A percentile compares a stretch with the other conserved stretches of the same genome.
These are phyloP conservation scores for Ricordea florida DNA, from an alignment of 92 coral and sea anemone genomes.

Conservation along the genomic window DNA sequence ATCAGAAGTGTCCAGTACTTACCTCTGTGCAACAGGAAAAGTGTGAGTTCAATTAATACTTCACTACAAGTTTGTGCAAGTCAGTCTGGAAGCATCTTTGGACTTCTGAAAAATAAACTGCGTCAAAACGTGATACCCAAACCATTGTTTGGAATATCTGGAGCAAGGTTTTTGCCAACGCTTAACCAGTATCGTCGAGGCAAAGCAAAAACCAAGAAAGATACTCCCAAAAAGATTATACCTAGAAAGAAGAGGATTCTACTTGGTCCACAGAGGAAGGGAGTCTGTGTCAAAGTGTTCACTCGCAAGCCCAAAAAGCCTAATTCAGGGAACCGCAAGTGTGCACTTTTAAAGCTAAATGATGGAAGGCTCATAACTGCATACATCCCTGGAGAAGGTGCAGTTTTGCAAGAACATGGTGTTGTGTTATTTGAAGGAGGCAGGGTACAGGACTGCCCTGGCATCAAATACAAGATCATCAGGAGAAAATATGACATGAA, in stretches of 20 bases:
- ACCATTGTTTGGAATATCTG: conserved; percentile 3
- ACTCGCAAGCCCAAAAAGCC: conserved; percentile 96
- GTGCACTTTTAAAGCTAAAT: conserved; percentile 88
- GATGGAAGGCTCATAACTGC: conserved; percentile 94
- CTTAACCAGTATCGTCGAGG: conserved; percentile 84
- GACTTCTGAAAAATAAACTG: background rate
- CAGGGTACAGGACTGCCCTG: conserved; percentile 97
- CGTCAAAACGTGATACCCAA: background rate
- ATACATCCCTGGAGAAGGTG: conserved; percentile 91
- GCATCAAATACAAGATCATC: conserved; percentile 88
- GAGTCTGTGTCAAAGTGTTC: conserved; percentile 93
- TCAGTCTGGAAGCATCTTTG: background rate
- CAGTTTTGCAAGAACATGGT: conserved; percentile 93
- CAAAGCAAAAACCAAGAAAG: conserved; percentile 81
- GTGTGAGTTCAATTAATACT: no score
- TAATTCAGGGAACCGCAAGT: conserved; percentile 95
- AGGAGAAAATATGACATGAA: conserved; percentile 94
- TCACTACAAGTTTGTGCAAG: background rate
- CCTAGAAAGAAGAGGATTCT: conserved; percentile 76
- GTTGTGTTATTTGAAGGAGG: conserved; percentile 97
- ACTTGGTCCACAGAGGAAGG: conserved; percentile 95
- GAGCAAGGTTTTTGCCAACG: conserved; percentile 79
- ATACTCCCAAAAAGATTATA: conserved; percentile 52
- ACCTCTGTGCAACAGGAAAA: no score
- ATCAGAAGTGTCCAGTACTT: no score